Conservation (phyloP, 1,140 invertebrate genomes). For the Zelostemma sp. region DNA sequence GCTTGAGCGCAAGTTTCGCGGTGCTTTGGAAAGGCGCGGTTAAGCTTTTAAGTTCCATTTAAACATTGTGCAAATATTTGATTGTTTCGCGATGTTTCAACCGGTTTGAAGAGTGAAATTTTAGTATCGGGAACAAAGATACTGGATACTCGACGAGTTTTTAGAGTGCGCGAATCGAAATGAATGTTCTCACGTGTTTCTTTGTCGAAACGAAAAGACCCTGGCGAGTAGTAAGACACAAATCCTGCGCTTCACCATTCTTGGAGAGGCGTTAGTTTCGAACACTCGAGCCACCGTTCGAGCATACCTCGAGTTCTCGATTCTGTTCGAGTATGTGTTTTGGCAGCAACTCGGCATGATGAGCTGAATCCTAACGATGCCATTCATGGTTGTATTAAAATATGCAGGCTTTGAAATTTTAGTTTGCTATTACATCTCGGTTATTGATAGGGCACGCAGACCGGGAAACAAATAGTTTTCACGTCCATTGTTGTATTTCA, state of each 20-base stretch:
- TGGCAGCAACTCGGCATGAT: slow-evolving; percentile 28
- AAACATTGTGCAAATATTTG: no score
- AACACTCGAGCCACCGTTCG: slow-evolving; percentile 38
- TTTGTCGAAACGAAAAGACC: slow-evolving; percentile 18
- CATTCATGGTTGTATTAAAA: slow-evolving; percentile 20
- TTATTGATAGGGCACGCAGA: background rate
- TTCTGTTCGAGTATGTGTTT: slow-evolving; percentile 31
- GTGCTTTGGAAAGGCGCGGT: no score
- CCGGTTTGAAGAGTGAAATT: no score
- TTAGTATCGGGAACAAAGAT: no score
- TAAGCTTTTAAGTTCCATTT: no score
- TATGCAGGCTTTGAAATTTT: slow-evolving; percentile 10
- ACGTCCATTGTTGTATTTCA: background rate
- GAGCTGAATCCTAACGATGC: slow-evolving; percentile 17
- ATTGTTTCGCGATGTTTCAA: no score
- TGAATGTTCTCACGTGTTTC: no score
- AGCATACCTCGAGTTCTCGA: slow-evolving; percentile 39
- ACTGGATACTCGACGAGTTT: no score
- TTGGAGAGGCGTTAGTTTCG: slow-evolving; percentile 33
- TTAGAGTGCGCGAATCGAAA: no score
- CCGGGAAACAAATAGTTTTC: background rate
- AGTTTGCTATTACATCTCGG: background rate
- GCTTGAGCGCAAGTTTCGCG: no score
- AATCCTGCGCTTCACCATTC: slow-evolving; percentile 26
- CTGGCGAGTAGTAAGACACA: slow-evolving; percentile 30